Evolutionary conservation across 64 coral and sea anemone genomes (phyloP).

Genomic region (Anthopleura sola): DNA sequence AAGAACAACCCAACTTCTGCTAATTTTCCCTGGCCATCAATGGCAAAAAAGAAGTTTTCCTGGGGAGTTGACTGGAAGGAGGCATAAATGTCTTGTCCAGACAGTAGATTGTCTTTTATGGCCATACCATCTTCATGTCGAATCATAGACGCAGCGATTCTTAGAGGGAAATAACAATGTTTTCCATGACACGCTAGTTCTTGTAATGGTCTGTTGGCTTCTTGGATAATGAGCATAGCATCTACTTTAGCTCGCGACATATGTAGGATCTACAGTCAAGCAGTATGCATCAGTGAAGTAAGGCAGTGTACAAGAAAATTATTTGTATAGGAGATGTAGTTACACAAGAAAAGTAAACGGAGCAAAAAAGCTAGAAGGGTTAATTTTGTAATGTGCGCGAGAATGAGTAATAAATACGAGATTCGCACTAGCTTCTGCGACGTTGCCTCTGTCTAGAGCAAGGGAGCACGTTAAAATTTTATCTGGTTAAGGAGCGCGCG

Average conservation of each 20-base stretch:
- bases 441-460: too few relatives aligned
- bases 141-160: constrained; percentile 78
- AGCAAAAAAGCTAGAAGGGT: not conserved
- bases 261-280: constrained; percentile 58
- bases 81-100: constrained; percentile 51
- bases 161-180: constrained; percentile 79
- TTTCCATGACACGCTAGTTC: constrained; percentile 59
- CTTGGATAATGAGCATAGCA: constrained; percentile 56
- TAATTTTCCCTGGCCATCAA: constrained; percentile 88
- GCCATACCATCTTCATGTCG: constrained; percentile 55
- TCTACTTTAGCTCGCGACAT: constrained; percentile 58
- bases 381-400: too few relatives aligned
- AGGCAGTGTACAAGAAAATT: not conserved
- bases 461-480: too few relatives aligned
- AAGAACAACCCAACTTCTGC: constrained; percentile 94
- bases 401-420: too few relatives aligned
- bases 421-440: too few relatives aligned
- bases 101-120: constrained; percentile 53
- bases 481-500: too few relatives aligned
- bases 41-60: constrained; percentile 94
- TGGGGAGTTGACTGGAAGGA: constrained; percentile 86
- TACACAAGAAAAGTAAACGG: not conserved
- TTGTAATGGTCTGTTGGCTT: constrained; percentile 53
- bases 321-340: not conserved
- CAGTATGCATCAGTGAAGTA: not conserved